Evolutionary conservation across 2,888 invertebrate genomes (phyloP).

Genomic region (Monochamus alternatus): DNA sequence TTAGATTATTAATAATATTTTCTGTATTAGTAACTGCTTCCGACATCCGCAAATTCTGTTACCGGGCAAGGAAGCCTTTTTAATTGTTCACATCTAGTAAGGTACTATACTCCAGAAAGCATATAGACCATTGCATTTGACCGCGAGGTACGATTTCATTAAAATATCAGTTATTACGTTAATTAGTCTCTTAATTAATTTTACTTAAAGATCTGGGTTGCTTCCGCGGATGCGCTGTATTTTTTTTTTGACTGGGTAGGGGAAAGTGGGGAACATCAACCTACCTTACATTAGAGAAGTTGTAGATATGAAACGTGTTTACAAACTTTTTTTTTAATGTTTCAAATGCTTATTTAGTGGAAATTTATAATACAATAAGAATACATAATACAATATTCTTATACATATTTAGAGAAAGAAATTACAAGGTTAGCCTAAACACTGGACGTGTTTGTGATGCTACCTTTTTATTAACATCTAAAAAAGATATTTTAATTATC

Average conservation of each 20-base stretch:
- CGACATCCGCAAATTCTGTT: slow-evolving; percentile 26
- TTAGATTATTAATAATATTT: background rate
- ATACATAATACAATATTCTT: no score
- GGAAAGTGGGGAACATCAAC: no score
- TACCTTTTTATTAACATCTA: no score
- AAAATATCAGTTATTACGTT: slow-evolving; percentile 43
- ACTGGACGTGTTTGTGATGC: no score
- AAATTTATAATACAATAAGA: no score
- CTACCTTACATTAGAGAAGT: no score
- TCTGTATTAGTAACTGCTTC: slow-evolving; percentile 10
- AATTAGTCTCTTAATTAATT: slow-evolving; percentile 44
- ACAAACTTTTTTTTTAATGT: no score
- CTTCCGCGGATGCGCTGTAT: background rate
- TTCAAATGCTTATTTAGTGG: no score
- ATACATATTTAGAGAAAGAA: no score
- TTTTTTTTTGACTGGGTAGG: background rate
- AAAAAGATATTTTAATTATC: no score
- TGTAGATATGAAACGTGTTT: no score
- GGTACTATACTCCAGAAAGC: slow-evolving; percentile 54
- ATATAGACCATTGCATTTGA: slow-evolving; percentile 56
- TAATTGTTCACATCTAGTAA: slow-evolving; percentile 41
- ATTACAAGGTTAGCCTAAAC: no score
- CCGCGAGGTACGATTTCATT: slow-evolving; percentile 39
- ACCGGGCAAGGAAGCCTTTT: slow-evolving; percentile 4
- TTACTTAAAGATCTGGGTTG: slow-evolving; percentile 46